Percentiles rank a stretch among this genome's conserved stretches.
Conservation (phyloP, 2,888 invertebrate species). For the Cheilosia pagana region DNA sequence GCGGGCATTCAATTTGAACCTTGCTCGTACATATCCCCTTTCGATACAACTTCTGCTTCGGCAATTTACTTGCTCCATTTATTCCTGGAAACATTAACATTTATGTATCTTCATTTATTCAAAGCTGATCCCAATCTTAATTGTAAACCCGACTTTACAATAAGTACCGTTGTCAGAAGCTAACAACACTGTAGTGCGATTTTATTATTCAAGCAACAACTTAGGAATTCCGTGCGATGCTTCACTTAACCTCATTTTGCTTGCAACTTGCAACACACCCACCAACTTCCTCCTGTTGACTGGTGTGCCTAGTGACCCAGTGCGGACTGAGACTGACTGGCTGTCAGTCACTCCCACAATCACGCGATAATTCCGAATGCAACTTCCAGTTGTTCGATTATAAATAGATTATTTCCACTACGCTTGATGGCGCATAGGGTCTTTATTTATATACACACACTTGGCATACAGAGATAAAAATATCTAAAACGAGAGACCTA, state of each 20-base stretch:
- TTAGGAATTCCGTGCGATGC: conserved; percentile 33
- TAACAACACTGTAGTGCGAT: not conserved
- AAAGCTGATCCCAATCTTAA: not conserved
- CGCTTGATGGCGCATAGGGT: conserved; percentile 46
- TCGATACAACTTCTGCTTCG: not conserved
- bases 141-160: not conserved
- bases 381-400: conserved; percentile 68
- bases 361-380: conserved; percentile 68
- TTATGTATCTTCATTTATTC: not conserved
- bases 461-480: conserved; percentile 39
- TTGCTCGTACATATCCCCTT: too few species aligned
- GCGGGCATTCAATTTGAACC: too few species aligned
- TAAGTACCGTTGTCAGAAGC: not conserved
- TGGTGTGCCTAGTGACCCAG: conserved; percentile 61
- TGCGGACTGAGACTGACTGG: conserved; percentile 39
- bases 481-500: conserved; percentile 47
- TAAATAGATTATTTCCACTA: conserved; percentile 67
- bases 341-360: conserved; percentile 42
- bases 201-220: conserved; percentile 6
- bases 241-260: conserved; percentile 64
- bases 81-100: not conserved
- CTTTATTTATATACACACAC: conserved; percentile 2
- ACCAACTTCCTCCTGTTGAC: conserved; percentile 48
- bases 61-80: not conserved
- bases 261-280: conserved; percentile 66